Evolutionary conservation across 1,140 invertebrate genomes (phyloP), one percentile per base, ranked within the genome.

Genomic region (Apolygus lucorum): DNA sequence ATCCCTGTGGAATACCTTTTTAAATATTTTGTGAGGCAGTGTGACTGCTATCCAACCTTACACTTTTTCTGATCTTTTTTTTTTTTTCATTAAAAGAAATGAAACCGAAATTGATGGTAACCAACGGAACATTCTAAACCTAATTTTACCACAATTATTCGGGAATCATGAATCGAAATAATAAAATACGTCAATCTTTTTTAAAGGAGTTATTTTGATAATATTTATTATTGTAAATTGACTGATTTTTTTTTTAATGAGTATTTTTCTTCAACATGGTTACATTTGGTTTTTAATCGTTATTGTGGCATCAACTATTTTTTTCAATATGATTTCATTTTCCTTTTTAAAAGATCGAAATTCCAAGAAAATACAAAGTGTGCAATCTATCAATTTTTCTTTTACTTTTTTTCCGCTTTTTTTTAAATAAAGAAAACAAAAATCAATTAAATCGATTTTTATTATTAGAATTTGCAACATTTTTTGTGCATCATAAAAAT

Each of bases 401-500:
- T 42, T 42, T 17, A 42, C 4, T 4, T n/a, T n/a, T n/a, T 42
- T 8, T 42, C 34, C 34, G 4, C 17, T 17, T 42, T 42, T 42
- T 4, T 42, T 4, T 42, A 42, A 42, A 42, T 8, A 42, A 42
- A 42, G 4, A 17, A 42, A 42, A 42, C 34, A 17, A 42, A n/a
- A 42, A 17, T 42, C 4, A 42, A 42, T 17, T 42, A 42, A 42
- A 42, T 42, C 34, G 34, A 42, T 42, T 42, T 42, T 42, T 42
- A 4, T 42, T 42, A 42, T 42, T 42, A 42, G 34, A 42, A 42
- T 42, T 42, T 17, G 34, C 34, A 42, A 42, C 24, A 2, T 65
- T 65, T 29, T 65, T 17, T 64, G 59, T 67, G 69, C 63, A 28
- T 67, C 69, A 70, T 66, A 70, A 70, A 70, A 70, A 70, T 66